These are phyloP conservation scores for Cryptoprocta ferox DNA, from an alignment of 2,797 vertebrate species.

Conservation along the genomic window DNA sequence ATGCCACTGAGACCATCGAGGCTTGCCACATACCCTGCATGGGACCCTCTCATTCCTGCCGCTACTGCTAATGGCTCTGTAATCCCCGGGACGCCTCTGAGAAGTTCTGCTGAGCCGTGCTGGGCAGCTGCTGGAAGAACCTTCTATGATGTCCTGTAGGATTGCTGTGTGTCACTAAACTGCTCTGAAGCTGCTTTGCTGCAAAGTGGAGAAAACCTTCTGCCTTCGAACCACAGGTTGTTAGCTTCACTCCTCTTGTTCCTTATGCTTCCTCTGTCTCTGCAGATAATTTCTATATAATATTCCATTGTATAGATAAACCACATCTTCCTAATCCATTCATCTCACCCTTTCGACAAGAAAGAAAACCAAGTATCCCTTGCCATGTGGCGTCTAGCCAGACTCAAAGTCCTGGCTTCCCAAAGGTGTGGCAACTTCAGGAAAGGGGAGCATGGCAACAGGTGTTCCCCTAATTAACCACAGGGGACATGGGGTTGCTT, in stretches of 20 bases:
- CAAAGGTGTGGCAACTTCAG: not conserved
- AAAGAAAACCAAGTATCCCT: not conserved
- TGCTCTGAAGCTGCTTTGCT: not conserved
- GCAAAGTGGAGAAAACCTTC: not conserved
- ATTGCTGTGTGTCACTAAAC: accelerated
- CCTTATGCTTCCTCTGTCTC: not conserved
- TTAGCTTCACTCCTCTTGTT: not conserved
- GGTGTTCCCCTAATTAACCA: not conserved
- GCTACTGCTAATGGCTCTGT: too few relatives aligned
- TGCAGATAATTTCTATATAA: not conserved
- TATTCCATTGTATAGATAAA: too few relatives aligned
- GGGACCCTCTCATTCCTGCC: not conserved
- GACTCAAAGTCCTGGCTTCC: not conserved
- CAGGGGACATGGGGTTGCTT: not conserved
- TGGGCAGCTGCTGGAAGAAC: not conserved
- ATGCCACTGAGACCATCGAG: not conserved
- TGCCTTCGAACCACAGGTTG: not conserved
- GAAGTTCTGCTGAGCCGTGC: not conserved
- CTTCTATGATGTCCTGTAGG: not conserved
- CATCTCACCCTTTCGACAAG: not conserved
- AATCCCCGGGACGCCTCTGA: not conserved
- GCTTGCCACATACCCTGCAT: not conserved
- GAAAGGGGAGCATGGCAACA: not conserved
- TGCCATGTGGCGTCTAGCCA: not conserved
- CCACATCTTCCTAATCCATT: too few relatives aligned